phyloP scores from a whole-genome alignment of 2,113 vertebrate genomes.

The Ifrita kowaldi region DNA sequence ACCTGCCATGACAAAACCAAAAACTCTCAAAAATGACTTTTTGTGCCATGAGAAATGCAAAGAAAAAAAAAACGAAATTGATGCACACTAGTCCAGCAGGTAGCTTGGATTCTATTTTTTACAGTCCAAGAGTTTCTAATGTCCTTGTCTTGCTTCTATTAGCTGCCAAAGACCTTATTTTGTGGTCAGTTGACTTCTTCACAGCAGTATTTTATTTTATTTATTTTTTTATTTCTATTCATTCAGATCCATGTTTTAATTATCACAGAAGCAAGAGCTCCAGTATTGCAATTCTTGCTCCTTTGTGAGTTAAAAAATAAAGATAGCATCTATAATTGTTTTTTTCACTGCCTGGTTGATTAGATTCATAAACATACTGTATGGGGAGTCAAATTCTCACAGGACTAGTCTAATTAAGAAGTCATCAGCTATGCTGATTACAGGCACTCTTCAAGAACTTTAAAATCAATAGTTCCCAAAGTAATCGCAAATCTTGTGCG shows the following conservation, averaged over 20 bases:
- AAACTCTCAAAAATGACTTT: background rate
- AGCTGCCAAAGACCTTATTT: background rate
- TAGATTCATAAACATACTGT: slow-evolving; percentile 27
- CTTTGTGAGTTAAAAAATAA: background rate
- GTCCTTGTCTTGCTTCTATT: background rate
- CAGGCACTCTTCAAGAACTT: background rate
- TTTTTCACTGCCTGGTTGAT: slow-evolving; percentile 18
- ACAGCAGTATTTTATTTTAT: background rate
- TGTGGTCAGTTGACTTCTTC: background rate
- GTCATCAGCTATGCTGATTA: slow-evolving; percentile 39
- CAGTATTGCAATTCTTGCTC: background rate
- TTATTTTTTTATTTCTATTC: background rate
- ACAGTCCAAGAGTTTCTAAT: background rate
- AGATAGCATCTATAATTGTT: background rate
- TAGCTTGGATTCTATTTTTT: background rate
- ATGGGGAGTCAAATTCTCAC: slow-evolving; percentile 7
- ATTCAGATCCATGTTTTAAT: slow-evolving; percentile 23
- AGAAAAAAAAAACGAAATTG: background rate
- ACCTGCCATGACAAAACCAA: background rate
- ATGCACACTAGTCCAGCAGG: background rate
- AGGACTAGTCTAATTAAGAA: slow-evolving; percentile 45
- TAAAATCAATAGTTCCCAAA: slow-evolving; percentile 26
- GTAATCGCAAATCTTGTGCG: background rate
- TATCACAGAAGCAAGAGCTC: background rate
- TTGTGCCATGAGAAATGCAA: background rate